Base-by-base conservation (phyloP, 2,797 vertebrate genomes). In the Eidolon dupreanum region DNA sequence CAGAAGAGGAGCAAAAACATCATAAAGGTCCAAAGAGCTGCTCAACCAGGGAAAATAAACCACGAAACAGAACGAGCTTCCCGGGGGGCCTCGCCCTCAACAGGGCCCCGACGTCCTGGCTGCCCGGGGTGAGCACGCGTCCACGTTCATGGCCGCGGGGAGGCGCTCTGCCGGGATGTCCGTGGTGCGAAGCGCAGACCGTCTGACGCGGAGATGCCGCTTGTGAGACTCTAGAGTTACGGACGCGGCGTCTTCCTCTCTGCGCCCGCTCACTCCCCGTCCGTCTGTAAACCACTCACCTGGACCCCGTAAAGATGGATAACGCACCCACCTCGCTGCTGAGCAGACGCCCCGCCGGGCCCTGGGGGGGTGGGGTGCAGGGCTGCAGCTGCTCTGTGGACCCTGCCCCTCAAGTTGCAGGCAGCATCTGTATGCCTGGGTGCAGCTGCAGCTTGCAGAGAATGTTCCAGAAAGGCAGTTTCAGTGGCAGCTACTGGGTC, bases 181-280 rank as follows among this genome's bases (percentile, higher is more conserved):
- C 2, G 0, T 13, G 3, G 19, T 0, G 2, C 16, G 28, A 53
- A 31, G 12, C 31, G 4, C 2, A 2, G 28, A 41, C 6, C 51
- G 11, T 9, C 0, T 0, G 46, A 33, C 4, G 0, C 51, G 6
- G 51, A 33, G 2, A 4, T 16, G 11, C 49, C 1, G 0, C 78
- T 43, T 9, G 6, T 15, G 10, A 55, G 36, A 8, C 1, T 33
- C 33, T 4, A 24, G 11, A 1, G 0, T 11, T 6, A 0, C 7
- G 7, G 16, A 3, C 17, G 26, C 5, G 53, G 1, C 0, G 0
- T 53, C 5, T 0, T 6, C 6, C 31, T 53, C 33, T 46, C 12
- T 20, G n/a, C 1, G 1, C 15, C 8, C 59, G 4, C 49, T 59
- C 38, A 7, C 15, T 71, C 19, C 49, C 31, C 41, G 49, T 33